Conservation (phyloP, 1,140 invertebrate genomes). For the Gonatopus flavifemur region DNA sequence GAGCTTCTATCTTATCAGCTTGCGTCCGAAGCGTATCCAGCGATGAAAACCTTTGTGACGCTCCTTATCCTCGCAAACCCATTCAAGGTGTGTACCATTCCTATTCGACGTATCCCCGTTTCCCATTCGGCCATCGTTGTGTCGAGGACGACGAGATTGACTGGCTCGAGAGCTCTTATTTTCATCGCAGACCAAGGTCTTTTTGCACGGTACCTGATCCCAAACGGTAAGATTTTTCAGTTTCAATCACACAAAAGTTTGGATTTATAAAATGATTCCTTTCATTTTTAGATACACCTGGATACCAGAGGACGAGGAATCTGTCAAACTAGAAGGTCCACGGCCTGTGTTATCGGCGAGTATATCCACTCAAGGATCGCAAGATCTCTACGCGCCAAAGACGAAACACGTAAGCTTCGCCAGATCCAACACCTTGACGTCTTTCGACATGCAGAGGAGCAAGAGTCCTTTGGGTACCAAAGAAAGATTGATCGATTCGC, state of each 20-base stretch:
- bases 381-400: conserved; percentile 54
- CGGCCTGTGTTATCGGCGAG: conserved; percentile 54
- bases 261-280: not conserved
- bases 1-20: conserved; percentile 77
- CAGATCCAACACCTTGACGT: conserved; percentile 78
- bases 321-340: conserved; percentile 69
- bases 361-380: conserved; percentile 54
- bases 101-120: conserved; percentile 50
- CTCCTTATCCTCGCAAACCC: conserved; percentile 69
- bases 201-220: conserved; percentile 71
- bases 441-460: conserved; percentile 71
- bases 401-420: conserved; percentile 91
- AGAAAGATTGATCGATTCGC: conserved; percentile 66
- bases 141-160: conserved; percentile 59
- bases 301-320: conserved; percentile 75
- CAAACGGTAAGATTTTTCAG: conserved; percentile 55
- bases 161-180: conserved; percentile 72
- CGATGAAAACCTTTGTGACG: conserved; percentile 81
- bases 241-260: not conserved
- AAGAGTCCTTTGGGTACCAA: conserved; percentile 66
- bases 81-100: conserved; percentile 51
- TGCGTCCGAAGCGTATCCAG: conserved; percentile 82
- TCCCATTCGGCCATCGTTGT: conserved; percentile 63
- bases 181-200: conserved; percentile 72
- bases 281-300: conserved; percentile 62